These are phyloP conservation scores for Scomber colias DNA, from an alignment of 2,113 vertebrate species.

Conservation along the genomic window DNA sequence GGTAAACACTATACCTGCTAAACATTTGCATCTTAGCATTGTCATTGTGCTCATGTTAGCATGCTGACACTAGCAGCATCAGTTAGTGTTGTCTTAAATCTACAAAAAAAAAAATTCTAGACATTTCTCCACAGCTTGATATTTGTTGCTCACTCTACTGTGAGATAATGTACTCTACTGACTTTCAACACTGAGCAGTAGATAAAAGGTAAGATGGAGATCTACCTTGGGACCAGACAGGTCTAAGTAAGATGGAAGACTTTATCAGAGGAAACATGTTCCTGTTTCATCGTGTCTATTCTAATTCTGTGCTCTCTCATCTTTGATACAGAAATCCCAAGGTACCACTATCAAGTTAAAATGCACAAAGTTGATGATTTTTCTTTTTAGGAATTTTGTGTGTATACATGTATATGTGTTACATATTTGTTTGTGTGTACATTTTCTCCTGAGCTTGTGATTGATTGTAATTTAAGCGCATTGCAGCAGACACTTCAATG, in stretches of 20 bases:
- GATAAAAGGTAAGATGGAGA: background rate
- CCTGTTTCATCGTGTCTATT: background rate
- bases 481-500: constrained; percentile 8
- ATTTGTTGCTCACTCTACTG: no score
- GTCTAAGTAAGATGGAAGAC: constrained; percentile 16
- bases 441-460: background rate
- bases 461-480: constrained; percentile 43
- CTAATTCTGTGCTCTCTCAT: constrained; percentile 1
- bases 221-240: background rate
- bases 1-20: no score
- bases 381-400: no score
- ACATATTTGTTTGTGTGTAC: background rate
- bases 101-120: no score
- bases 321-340: background rate
- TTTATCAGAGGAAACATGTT: background rate
- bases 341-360: background rate
- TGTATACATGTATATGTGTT: background rate
- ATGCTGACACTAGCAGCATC: no score
- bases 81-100: no score
- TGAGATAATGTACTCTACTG: no score
- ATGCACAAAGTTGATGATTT: background rate
- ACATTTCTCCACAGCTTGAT: no score
- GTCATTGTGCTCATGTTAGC: no score
- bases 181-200: background rate
- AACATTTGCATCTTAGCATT: no score